Evolutionary conservation across 2,113 vertebrate genomes (phyloP), one percentile per base, ranked within the genome.

Genomic region (Emydocephalus ijimae): DNA sequence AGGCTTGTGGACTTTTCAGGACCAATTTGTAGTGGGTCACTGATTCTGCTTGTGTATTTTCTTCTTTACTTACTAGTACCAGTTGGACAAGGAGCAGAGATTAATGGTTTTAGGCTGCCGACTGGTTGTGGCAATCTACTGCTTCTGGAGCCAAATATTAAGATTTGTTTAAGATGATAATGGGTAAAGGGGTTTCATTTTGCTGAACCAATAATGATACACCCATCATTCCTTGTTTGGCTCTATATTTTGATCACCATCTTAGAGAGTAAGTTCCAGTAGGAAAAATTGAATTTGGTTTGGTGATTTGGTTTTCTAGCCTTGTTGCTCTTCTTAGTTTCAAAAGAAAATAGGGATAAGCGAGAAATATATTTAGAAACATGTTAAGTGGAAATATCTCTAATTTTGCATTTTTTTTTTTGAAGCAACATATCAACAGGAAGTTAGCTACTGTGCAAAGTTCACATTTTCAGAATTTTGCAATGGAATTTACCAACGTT

Each of bases 11-110:
- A 99, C 98, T 98, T 99, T 99, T 99, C 98, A 99, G 98, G 99
- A 99, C 98, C 98, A 99, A 99, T 99, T 99, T 99, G 99, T 98
- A 98, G 97, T 98, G 99, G 99, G 99, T 99, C 99, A 99, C 98
- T 99, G 99, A 98, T 98, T 98, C 97, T 97, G 98, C 98, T 98
- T 96, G 98, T 98, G 97, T 98, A 98, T 98, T 98, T 98, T 99
- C 98, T 98, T 98, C 98, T 98, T 98, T 97, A 98, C 98, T 93
- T 98, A 98, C 98, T 98, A 98, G 96, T 97, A 98, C 98, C 97
- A 98, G 98, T 98, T 98, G 98, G 98, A 98, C 97, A 99, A 99
- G 98, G 97, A 98, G 98, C 98, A 98, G 98, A 99, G 98, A 99
- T 99, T 98, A 99, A 99, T 99, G 98, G 98, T 99, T 99, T 98